Evolutionary conservation across 2,797 vertebrate species (phyloP).

Genomic region (Muscicapa comitata): DNA sequence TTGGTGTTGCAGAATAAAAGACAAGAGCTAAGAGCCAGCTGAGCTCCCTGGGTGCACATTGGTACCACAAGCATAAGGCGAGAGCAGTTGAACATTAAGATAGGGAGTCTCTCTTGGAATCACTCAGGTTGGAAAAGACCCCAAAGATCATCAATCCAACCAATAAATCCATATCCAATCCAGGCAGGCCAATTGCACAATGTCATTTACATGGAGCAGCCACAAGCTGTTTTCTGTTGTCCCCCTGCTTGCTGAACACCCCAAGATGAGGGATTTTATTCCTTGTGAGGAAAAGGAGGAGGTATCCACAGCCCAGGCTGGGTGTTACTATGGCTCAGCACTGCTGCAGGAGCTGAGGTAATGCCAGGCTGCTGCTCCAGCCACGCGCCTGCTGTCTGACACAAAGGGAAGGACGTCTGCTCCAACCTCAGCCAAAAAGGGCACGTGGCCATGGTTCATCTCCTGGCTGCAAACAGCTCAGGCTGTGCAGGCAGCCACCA

Average conservation of each 20-base stretch:
- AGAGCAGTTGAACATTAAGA: not conserved
- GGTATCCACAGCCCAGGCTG: not conserved
- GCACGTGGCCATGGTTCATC: not conserved
- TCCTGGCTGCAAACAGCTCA: not conserved
- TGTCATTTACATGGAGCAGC: fast-evolving
- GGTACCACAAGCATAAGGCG: not conserved
- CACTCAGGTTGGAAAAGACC: not conserved
- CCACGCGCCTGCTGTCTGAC: not conserved
- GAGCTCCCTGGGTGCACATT: not conserved
- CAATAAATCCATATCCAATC: not conserved
- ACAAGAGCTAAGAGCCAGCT: not conserved
- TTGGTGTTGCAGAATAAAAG: not conserved
- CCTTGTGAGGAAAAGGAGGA: not conserved
- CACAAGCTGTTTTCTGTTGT: not conserved
- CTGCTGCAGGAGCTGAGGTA: not conserved
- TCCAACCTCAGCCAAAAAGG: not conserved
- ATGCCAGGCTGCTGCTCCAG: not conserved
- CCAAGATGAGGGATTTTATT: not conserved
- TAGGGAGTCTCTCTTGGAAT: not conserved
- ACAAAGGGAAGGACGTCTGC: not conserved
- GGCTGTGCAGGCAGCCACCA: fast-evolving
- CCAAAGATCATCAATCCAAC: not conserved
- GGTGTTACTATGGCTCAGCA: not conserved
- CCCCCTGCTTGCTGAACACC: not conserved
- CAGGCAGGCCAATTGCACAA: not conserved